These are phyloP conservation scores for Holothuria glaberrima DNA, from an alignment of 35 echinoderm and acorn worm species.

Conservation along the genomic window DNA sequence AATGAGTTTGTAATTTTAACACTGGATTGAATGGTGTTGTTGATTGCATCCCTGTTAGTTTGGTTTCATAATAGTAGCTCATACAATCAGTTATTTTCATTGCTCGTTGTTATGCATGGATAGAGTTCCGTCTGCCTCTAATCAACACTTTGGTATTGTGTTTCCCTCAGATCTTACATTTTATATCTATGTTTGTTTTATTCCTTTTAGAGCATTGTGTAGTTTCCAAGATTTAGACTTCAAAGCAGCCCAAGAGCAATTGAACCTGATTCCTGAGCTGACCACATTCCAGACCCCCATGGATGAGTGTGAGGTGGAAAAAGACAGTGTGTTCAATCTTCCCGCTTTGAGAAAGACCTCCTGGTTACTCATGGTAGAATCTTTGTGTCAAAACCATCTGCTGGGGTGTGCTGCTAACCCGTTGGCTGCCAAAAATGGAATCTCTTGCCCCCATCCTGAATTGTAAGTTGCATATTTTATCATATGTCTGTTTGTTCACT, in stretches of 20 bases:
- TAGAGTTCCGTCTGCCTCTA: no score
- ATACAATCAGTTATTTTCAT: no score
- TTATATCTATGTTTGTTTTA: neutral
- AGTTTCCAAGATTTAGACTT: conserved; percentile 83
- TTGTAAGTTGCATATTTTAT: neutral
- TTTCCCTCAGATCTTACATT: no score
- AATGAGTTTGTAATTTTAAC: no score
- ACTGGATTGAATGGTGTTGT: no score
- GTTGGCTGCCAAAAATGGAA: conserved; percentile 56
- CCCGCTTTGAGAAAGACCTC: conserved; percentile 36
- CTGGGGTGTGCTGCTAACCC: conserved; percentile 64
- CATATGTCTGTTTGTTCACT: neutral
- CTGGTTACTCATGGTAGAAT: conserved; percentile 72
- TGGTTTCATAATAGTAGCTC: no score
- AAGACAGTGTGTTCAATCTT: conserved; percentile 32
- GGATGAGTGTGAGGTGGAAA: conserved; percentile 29
- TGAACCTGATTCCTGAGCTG: conserved; percentile 83
- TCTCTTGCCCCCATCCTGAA: conserved; percentile 49
- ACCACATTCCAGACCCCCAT: conserved; percentile 49
- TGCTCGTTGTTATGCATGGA: no score
- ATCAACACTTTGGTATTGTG: no score
- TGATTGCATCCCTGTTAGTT: no score
- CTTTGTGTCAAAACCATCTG: conserved; percentile 73
- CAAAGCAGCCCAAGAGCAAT: conserved; percentile 53
- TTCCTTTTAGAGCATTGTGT: conserved; percentile 66